Evolutionary conservation across 2,797 vertebrate species (phyloP).

Genomic region (Anguilla anguilla): DNA sequence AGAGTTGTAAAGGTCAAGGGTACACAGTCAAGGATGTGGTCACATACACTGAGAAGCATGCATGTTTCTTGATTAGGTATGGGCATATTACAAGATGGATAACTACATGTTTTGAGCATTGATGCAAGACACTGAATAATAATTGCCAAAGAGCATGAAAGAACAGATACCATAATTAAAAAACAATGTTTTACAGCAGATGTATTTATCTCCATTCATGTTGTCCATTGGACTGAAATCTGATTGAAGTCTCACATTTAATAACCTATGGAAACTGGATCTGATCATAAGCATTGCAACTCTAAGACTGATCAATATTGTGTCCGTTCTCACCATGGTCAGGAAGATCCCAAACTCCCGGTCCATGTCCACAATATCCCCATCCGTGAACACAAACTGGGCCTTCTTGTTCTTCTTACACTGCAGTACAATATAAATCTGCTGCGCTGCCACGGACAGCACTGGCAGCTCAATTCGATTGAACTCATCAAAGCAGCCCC

Average conservation of each 20-base stretch:
- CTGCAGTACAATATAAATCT: conserved; percentile 80
- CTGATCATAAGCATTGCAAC: background rate
- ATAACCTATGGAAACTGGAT: background rate
- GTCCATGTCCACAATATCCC: conserved; percentile 79
- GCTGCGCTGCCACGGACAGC: conserved; percentile 81
- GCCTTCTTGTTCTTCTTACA: conserved; percentile 79
- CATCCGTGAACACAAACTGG: conserved; percentile 79
- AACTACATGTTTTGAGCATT: background rate
- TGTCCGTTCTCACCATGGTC: conserved; percentile 73
- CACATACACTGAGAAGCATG: background rate
- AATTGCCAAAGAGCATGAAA: background rate
- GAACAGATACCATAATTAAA: background rate
- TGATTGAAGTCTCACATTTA: background rate
- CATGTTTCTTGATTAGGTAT: background rate
- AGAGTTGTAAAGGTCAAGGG: background rate
- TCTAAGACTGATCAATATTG: background rate
- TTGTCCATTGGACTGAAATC: background rate
- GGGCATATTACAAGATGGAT: background rate
- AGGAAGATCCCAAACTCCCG: conserved; percentile 84
- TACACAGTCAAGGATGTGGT: background rate
- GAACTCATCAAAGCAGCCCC: conserved; percentile 82
- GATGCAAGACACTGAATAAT: background rate
- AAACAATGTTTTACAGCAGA: background rate
- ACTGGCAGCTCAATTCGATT: conserved; percentile 84
- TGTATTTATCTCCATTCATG: background rate